Evolutionary conservation across 2,797 vertebrate genomes (phyloP), one percentile per base, ranked within the genome.

Genomic region (Trachops cirrhosus): DNA sequence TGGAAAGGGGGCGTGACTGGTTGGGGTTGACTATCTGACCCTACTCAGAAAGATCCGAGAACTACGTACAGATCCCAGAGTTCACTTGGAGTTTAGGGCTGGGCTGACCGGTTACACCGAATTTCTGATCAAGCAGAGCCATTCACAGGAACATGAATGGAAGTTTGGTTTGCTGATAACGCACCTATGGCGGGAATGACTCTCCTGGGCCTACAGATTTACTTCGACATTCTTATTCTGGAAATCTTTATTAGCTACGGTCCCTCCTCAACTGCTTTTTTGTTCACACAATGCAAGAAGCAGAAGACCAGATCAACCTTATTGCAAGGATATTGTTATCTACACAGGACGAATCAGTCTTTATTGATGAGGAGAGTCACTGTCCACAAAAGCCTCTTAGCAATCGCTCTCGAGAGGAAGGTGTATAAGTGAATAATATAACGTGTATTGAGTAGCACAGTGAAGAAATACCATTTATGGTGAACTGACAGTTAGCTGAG

Each of bases 291-390:
- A 6, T 7, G 39, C 37, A 93, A 92, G 84, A 91, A 90, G 9
- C 39, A 75, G 6, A 93, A 57, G 73, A 57, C 52, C 78, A 83
- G 41, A 59, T 52, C 48, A 57, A 41, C 62, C 44, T 83, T 52
- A 18, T 54, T 26, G 50, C 54, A 88, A 96, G 95, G 83, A 70
- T 57, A 50, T 87, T 91, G 80, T 85, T 93, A 89, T n/a, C 71
- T 50, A 44, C 62, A 50, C 37, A 77, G 83, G 82, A 96, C 86
- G 16, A 50, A 78, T 89, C 68, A 39, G 37, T 94, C 93, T 91
- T 89, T 86, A 94, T 95, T 89, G 96, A 93, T 70, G 67, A 93
- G 50, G 80, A 94, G 86, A 93, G 95, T 97, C 91, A 80, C 96
- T 85, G 77, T 46, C 71, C 79, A 46, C 83, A 94, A 96, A 89